Conservation (phyloP, 2,888 invertebrate genomes). For the Stenodera caucasica region DNA sequence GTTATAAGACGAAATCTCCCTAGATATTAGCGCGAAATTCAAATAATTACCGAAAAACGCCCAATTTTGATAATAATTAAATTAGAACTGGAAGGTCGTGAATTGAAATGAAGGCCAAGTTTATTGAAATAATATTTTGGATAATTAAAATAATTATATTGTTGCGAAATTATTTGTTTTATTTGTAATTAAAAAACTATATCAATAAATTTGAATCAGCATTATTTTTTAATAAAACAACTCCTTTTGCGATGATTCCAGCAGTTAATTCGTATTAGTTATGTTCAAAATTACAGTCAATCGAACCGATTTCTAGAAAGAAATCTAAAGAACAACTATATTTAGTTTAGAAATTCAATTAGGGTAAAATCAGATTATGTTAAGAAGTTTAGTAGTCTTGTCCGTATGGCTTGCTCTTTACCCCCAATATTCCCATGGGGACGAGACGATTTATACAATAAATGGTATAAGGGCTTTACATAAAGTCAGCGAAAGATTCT, state of each 20-base stretch:
- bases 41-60: not conserved
- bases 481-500: slow-evolving; percentile 68
- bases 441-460: slow-evolving; percentile 55
- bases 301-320: no score
- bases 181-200: not conserved
- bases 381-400: not conserved
- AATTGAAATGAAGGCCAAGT: not conserved
- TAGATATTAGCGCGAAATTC: not conserved
- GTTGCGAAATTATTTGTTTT: not conserved
- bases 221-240: not conserved
- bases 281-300: no score
- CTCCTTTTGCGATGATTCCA: not conserved
- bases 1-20: not conserved
- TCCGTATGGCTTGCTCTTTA: not conserved
- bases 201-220: slow-evolving; percentile 2
- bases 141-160: not conserved
- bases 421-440: slow-evolving; percentile 17
- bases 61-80: not conserved
- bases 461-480: slow-evolving; percentile 65
- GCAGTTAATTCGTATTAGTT: not conserved
- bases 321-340: no score
- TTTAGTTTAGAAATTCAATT: not conserved
- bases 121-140: not conserved
- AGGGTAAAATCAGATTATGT: slow-evolving; percentile 4
- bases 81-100: not conserved